Conservation (phyloP, 2,888 invertebrate genomes). For the Protula sp. region DNA sequence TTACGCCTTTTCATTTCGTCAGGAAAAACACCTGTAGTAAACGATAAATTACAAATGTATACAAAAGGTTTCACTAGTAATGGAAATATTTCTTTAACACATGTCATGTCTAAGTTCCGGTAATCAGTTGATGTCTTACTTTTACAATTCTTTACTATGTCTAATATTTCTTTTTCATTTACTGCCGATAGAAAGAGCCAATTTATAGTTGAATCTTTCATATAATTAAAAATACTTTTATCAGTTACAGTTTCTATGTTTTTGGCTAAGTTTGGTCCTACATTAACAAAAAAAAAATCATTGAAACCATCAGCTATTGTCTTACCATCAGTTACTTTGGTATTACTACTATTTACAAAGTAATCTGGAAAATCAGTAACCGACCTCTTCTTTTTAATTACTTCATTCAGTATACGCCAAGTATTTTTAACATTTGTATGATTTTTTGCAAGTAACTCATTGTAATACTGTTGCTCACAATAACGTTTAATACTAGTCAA, state of each 20-base stretch:
- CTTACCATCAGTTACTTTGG: not conserved
- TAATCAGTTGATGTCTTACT: not conserved
- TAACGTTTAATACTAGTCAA: not conserved
- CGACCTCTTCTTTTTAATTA: not conserved
- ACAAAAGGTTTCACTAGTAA: not conserved
- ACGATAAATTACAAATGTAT: not conserved
- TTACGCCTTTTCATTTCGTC: not conserved
- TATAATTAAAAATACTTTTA: not conserved
- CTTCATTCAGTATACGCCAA: too few species aligned
- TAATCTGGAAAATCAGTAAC: not conserved
- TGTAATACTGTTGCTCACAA: not conserved
- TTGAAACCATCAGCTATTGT: not conserved
- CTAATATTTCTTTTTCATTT: not conserved
- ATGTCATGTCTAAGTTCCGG: not conserved
- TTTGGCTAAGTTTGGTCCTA: not conserved
- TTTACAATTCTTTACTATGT: not conserved
- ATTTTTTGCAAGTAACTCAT: not conserved
- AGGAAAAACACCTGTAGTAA: not conserved
- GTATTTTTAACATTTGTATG: too few species aligned
- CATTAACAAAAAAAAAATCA: conserved; percentile 1
- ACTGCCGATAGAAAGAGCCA: not conserved
- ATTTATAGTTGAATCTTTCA: not conserved
- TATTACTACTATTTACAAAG: not conserved
- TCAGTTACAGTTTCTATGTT: not conserved
- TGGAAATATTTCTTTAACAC: not conserved